Evolutionary conservation across 2,888 invertebrate genomes (phyloP), one percentile per base, ranked within the genome.

Genomic region (Andrena fulva): DNA sequence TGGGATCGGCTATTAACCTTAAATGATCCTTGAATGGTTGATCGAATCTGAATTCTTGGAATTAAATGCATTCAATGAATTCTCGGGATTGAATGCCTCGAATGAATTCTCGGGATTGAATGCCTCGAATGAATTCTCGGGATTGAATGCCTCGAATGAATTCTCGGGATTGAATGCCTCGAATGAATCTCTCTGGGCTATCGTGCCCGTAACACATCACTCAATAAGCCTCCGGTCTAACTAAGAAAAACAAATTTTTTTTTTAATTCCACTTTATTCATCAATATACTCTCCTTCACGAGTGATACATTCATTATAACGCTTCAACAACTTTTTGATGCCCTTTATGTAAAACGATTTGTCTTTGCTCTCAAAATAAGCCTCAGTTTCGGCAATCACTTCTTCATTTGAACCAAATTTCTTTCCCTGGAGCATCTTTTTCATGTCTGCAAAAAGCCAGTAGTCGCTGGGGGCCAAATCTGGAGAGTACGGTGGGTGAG

Each of bases 251-350:
- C 7, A 33, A 10, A 0, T 62, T 35, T 62, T 62, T 35, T 31
- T 12, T 2, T 3, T 63, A 69, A 76, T 63, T 69, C 29, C 0
- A 54, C 63, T 69, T 69, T 76, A 76, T 69, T 76, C 73, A 27
- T 77, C 68, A 83, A 80, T 52, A 72, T 83, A 83, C 7, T 83
- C 73, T 56, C 72, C 84, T 84, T 78, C 56, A 12, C 81, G 73
- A 54, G 74, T 29, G 59, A 85, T 77, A 82, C 80, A 84, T 62
- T 62, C 16, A 72, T 75, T 79, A 42, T 56, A 79, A 48, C 77
- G 78, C 31, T 73, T 35, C n/a, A 79, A 31, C 50, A 79, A 76
- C 35, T 33, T 79, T 80, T 84, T 67, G 16, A 78, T 81, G 29
- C 79, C 76, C 0, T 76, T 62, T 68, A 27, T 74, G 29, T 77